Base-by-base conservation (phyloP, 2,888 invertebrate species). In the Luperina nickerlii region DNA sequence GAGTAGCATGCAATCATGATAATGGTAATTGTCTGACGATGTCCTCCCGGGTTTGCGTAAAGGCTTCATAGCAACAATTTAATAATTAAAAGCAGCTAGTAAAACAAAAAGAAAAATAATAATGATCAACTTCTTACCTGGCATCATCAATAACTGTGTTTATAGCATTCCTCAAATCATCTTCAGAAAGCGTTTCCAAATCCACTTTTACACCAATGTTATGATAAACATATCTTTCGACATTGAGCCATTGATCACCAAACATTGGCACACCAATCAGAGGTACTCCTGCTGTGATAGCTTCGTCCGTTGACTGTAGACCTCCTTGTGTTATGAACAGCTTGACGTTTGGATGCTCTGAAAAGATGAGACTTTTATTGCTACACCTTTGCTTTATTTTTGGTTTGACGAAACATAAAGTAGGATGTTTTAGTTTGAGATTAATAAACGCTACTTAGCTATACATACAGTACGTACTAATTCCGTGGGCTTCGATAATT, bases 261-360 rank as follows among this genome's bases (percentile, higher is more conserved):
- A 94, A 86, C 90, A 96, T 94, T 13, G 96, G 95, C 62, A 96
- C 82, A 15, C 93, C 95, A 11, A 96, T 89, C 1, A 96, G 79
- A 3, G 96, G 96, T 1, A 95, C 94, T 65, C 92, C 93, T 6
- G 94, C 93, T 38, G 90, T 91, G 20, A 96, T 92, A 2, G 96
- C 93, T 83, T 97, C 96, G 38, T 96, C 95, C 0, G 94, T 92
- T 0, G 96, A 96, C 74, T 96, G 96, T 3, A 95, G 83, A 3
- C 97, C 97, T 69, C 95, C 96, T 92, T 96, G 97, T 0, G 95
- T 95, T 66, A 96, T 94, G 75, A 97, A 97, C 2, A 96, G 75
- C 82, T 96, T 97, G 0, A 97, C 82, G 74, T 97, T 97, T n/a
- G 94, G 93, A 86, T 97, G 96, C 51, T 77, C 94, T 94, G 72